Evolutionary conservation across 2,888 invertebrate genomes (phyloP), one percentile per base, ranked within the genome.

Genomic region (Hypercompe scribonia): DNA sequence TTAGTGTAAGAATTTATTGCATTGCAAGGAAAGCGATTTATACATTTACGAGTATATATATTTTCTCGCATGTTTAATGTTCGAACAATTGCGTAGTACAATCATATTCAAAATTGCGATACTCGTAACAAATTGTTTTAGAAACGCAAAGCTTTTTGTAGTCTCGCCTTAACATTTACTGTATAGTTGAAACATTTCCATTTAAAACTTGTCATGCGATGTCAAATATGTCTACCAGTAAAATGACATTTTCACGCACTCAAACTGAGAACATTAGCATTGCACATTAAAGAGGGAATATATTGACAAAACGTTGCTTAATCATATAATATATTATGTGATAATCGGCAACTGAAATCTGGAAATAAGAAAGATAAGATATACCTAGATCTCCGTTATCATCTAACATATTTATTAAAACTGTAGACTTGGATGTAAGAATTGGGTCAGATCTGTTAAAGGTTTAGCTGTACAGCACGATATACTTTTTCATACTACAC

Each of bases 1-100:
- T 33, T 65, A 70, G 54, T 73, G 74, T 76, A 77, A 75, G 76
- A 75, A 24, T 61, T 61, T 68, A n/a, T 58, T 58, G 50, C 65
- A 66, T 79, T 70, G 72, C 77, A 71, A 75, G 71, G 77, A 75
- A 74, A 76, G 70, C 73, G 78, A 81, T 73, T 64, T 70, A 46
- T n/a, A 69, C 64, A 72, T 42, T 61, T n/a, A n/a, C n/a, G n/a
- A n/a, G 4, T n/a, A 31, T 28, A 18, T 18, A 73, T 73, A 76
- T 76, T 77, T 77, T 77, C 71, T 80, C 73, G 82, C 80, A 73
- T 78, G 80, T 80, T 70, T 70, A 81, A 76, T 78, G 80, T 76
- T 75, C 71, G 58, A 76, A 80, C 80, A 73, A 83, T 83, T 79
- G 71, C 76, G 76, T 68, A 72, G 63, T 75, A 77, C 76, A 80